These are phyloP conservation scores for Lycopodina hypogea DNA, from an alignment of 37 sponge, comb jelly and placozoan genomes.

Conservation along the genomic window DNA sequence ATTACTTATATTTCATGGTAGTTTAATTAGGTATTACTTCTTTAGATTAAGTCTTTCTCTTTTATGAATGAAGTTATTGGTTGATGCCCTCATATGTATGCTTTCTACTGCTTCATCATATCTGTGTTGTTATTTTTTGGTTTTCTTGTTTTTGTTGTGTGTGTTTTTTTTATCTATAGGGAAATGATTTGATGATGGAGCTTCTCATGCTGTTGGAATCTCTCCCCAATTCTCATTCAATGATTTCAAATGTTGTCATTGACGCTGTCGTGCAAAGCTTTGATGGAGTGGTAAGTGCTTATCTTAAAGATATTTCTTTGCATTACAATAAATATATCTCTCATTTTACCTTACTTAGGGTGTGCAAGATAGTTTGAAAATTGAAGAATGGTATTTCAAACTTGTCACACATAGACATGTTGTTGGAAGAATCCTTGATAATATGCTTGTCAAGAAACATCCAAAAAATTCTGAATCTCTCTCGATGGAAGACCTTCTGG, in stretches of 20 bases:
- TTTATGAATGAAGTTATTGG: too few species aligned
- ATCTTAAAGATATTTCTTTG: not conserved
- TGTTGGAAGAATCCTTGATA: slow-evolving; percentile 20
- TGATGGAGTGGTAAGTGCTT: not conserved
- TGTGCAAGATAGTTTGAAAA: not conserved
- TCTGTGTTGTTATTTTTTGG: not conserved
- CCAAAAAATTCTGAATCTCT: not conserved
- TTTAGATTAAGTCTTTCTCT: too few species aligned
- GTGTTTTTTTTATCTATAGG: not conserved
- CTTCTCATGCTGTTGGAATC: not conserved
- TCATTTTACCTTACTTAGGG: not conserved
- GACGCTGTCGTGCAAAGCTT: slow-evolving; percentile 1
- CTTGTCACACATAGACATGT: not conserved
- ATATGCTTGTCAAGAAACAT: slow-evolving; percentile 11
- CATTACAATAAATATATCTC: not conserved
- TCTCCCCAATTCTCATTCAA: not conserved
- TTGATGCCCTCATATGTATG: too few species aligned
- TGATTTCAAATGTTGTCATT: slow-evolving; percentile 9
- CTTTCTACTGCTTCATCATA: too few species aligned
- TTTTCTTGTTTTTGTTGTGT: not conserved
- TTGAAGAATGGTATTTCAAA: not conserved
- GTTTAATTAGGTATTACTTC: too few species aligned
- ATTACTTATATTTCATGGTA: too few species aligned
- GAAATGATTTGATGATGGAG: not conserved
- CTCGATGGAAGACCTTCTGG: not conserved